Percentiles rank a stretch among this genome's conserved stretches.
These are phyloP conservation scores for Lophotriccus pileatus DNA, from an alignment of 2,797 vertebrate genomes.

Conservation along the genomic window DNA sequence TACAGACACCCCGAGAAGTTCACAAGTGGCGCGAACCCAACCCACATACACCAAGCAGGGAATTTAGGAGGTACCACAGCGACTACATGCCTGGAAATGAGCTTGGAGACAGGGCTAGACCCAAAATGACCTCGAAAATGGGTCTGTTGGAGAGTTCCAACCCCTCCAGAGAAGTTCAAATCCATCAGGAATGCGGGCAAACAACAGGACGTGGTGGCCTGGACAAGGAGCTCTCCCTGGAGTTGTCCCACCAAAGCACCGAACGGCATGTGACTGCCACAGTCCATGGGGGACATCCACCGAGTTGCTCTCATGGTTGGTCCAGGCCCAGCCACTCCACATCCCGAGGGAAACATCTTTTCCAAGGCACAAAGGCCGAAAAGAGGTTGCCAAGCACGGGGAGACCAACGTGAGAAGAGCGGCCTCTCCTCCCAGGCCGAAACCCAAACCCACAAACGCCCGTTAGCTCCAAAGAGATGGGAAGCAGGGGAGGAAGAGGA, in stretches of 20 bases:
- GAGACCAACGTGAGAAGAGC: not conserved
- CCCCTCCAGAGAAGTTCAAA: not conserved
- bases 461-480: conserved; percentile 35
- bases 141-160: not conserved
- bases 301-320: not conserved
- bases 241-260: not conserved
- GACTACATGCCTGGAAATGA: fast-evolving
- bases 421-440: not conserved
- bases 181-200: not conserved
- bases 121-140: not conserved
- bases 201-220: fast-evolving
- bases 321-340: not conserved
- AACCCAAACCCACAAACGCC: not conserved
- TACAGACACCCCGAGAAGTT: not conserved
- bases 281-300: too few species aligned
- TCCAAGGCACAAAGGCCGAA: not conserved
- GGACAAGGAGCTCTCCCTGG: not conserved
- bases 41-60: fast-evolving
- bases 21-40: fast-evolving
- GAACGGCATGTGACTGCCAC: fast-evolving
- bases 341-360: fast-evolving
- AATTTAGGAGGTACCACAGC: not conserved
- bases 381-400: not conserved
- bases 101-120: not conserved
- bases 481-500: not conserved